Conservation (phyloP, 2,888 invertebrate species). For the Athripsodes cinereus region DNA sequence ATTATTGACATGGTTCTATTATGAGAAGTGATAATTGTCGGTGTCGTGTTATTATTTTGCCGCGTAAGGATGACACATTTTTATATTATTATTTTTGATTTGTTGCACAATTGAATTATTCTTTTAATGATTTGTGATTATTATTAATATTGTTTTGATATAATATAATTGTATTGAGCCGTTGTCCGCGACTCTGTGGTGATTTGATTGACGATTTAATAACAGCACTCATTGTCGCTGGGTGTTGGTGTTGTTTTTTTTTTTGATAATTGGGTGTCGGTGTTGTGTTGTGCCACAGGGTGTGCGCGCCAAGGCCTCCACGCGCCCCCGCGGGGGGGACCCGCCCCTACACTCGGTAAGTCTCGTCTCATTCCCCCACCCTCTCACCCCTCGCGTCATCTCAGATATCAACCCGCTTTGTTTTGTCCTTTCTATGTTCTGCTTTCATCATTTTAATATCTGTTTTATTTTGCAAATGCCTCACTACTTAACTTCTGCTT, state of each 20-base stretch:
- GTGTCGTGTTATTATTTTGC: not conserved
- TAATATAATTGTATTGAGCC: not conserved
- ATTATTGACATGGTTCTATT: not conserved
- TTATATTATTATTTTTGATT: not conserved
- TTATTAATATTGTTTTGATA: not conserved
- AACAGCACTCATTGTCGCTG: not conserved
- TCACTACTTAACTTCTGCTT: too few relatives aligned
- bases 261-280: slow-evolving; percentile 2
- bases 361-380: not conserved
- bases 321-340: slow-evolving; percentile 15
- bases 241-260: not conserved
- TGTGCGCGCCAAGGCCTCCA: slow-evolving; percentile 15
- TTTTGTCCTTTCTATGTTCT: too few relatives aligned
- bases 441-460: too few relatives aligned
- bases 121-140: not conserved
- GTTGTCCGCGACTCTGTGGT: not conserved
- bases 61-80: not conserved
- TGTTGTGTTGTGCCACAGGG: slow-evolving; percentile 10
- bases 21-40: not conserved
- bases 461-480: too few relatives aligned
- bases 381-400: too few relatives aligned
- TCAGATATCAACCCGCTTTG: too few relatives aligned
- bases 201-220: not conserved
- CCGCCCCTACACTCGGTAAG: slow-evolving; percentile 15
- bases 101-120: too few relatives aligned